Percentiles rank a stretch among this genome's conserved stretches.
Conservation (phyloP, 2,797 vertebrate genomes). For the Columba guinea region DNA sequence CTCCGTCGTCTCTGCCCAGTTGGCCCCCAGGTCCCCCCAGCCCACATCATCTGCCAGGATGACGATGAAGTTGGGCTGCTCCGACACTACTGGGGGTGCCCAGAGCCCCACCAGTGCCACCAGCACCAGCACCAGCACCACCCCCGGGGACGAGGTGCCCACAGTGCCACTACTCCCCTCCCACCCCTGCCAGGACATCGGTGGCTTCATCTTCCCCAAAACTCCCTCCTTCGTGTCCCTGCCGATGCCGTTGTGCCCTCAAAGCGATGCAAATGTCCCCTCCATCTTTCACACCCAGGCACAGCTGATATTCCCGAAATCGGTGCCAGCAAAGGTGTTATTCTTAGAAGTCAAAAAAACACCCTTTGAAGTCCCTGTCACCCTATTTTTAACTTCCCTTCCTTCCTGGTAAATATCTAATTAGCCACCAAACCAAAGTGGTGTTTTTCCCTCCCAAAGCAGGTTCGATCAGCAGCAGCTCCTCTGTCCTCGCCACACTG, state of each 20-base stretch:
- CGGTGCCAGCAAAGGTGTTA: conserved; percentile 20
- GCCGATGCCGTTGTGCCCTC: background rate
- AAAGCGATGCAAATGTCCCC: fast-evolving
- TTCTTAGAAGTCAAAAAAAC: conserved; percentile 51
- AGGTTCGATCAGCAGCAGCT: background rate
- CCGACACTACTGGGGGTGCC: background rate
- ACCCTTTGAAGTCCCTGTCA: conserved; percentile 52
- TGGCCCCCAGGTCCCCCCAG: conserved; percentile 94
- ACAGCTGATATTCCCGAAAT: background rate
- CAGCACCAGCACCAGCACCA: conserved; percentile 2
- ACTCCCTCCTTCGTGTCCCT: background rate
- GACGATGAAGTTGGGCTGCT: conserved; percentile 89
- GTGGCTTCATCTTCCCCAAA: fast-evolving
- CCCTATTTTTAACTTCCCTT: conserved; percentile 41
- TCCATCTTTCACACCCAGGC: background rate
- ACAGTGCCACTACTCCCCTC: background rate
- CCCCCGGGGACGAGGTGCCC: background rate
- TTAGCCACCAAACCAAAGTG: background rate
- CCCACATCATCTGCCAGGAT: conserved; percentile 95
- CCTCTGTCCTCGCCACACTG: background rate
- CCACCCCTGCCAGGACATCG: fast-evolving
- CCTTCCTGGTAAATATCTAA: conserved; percentile 55
- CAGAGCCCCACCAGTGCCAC: background rate
- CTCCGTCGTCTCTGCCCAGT: conserved; percentile 79
- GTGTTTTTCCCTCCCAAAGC: background rate